phyloP scores from a whole-genome alignment of 2,113 vertebrate genomes.

The Columba janthina region DNA sequence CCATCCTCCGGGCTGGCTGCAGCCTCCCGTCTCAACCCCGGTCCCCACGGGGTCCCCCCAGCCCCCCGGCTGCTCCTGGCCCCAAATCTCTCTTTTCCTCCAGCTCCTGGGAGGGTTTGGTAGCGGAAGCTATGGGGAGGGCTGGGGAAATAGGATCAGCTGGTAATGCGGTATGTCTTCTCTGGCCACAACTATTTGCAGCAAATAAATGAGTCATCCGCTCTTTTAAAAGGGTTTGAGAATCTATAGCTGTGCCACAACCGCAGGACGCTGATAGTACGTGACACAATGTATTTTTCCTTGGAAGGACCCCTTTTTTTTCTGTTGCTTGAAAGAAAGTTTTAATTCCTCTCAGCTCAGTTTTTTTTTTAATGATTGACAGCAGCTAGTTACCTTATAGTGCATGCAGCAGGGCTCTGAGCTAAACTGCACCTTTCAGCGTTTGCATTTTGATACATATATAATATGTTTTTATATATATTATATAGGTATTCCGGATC shows the following conservation, averaged over 20 bases:
- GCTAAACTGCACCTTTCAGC: conserved; percentile 50
- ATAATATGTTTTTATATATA: conserved; percentile 71
- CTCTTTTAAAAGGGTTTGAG: conserved; percentile 54
- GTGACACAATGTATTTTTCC: conserved; percentile 20
- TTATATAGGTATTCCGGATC: conserved; percentile 70
- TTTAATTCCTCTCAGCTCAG: conserved; percentile 36
- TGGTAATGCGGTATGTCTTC: conserved; percentile 85
- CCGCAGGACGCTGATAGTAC: conserved; percentile 52
- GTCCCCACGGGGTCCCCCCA: neutral
- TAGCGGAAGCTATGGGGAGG: conserved; percentile 34
- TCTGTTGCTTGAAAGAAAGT: conserved; percentile 25
- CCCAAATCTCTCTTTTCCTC: neutral
- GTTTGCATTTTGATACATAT: conserved; percentile 69
- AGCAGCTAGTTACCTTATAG: conserved; percentile 58
- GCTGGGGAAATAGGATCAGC: conserved; percentile 85
- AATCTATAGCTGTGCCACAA: conserved; percentile 54
- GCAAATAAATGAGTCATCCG: conserved; percentile 70
- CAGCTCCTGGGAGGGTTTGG: neutral
- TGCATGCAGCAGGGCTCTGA: conserved; percentile 47
- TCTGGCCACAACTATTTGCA: conserved; percentile 72
- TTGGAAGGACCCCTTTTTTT: conserved; percentile 3
- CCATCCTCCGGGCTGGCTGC: neutral
- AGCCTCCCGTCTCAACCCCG: accelerated
- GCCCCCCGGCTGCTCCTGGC: neutral
- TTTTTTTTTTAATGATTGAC: conserved; percentile 45